Conservation (phyloP, 2,113 vertebrate genomes). For the Vanacampus margaritifer region DNA sequence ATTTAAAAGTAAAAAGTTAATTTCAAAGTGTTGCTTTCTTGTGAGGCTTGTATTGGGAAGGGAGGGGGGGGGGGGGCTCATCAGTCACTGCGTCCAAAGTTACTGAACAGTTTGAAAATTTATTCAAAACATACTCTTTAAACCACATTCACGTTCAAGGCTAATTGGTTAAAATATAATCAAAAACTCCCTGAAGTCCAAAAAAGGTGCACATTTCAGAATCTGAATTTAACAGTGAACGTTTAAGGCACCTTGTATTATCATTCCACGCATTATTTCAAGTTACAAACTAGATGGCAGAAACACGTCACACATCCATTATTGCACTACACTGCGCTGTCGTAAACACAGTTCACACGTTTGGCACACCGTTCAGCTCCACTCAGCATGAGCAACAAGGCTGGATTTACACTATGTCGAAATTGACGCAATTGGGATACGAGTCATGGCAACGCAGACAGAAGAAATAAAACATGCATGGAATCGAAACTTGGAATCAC, state of each 20-base stretch:
- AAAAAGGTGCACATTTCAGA: constrained; percentile 13
- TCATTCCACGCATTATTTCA: not conserved
- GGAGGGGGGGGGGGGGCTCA: not conserved
- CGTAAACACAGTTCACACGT: constrained; percentile 36
- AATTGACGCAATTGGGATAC: not conserved
- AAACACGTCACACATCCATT: not conserved
- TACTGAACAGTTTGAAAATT: not conserved
- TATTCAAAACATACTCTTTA: not conserved
- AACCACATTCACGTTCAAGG: not conserved
- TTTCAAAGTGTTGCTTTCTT: not conserved
- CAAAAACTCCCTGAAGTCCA: constrained; percentile 29
- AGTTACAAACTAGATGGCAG: not conserved
- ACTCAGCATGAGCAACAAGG: constrained; percentile 6
- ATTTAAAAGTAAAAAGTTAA: not conserved
- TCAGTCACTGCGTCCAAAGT: not conserved
- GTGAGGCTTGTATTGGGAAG: no score
- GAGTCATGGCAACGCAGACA: not conserved
- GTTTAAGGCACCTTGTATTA: constrained; percentile 33
- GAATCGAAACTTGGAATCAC: no score
- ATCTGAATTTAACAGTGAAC: not conserved
- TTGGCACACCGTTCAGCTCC: constrained; percentile 17
- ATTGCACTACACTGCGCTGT: constrained; percentile 18
- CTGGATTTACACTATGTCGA: not conserved
- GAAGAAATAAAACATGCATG: not conserved
- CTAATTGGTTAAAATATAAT: constrained; percentile 16